Percentiles rank a stretch among this genome's conserved stretches.
Conservation (phyloP, 2,797 vertebrate species). For the Lacerta viridis region DNA sequence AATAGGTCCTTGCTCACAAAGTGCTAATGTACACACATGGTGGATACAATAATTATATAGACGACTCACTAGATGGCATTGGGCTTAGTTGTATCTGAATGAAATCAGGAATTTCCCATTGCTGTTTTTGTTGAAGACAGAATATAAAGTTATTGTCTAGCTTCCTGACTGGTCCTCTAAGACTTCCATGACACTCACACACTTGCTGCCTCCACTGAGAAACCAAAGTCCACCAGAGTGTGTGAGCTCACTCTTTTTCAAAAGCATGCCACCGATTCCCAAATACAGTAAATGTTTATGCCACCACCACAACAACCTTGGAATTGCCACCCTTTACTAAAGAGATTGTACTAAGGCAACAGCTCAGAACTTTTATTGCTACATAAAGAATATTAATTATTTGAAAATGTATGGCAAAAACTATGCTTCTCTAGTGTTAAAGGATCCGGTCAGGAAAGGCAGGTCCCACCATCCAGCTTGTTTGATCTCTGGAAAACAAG, state of each 20-base stretch:
- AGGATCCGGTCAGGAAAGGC: neutral
- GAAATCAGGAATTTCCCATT: neutral
- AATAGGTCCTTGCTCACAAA: neutral
- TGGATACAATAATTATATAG: neutral
- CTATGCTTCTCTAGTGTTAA: neutral
- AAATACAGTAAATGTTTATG: constrained; percentile 3
- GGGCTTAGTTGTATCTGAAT: too few species aligned
- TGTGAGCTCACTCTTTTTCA: constrained; percentile 4
- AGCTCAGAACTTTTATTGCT: neutral
- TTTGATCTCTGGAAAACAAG: neutral
- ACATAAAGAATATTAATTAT: neutral
- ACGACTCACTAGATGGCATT: neutral
- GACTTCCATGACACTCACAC: neutral
- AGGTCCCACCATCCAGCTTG: neutral
- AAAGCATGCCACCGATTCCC: constrained; percentile 13
- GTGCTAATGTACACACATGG: neutral
- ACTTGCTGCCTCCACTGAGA: neutral
- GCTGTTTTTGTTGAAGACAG: neutral
- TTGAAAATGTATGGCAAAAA: neutral
- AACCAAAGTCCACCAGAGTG: neutral
- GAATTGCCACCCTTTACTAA: neutral
- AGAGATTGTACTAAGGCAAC: neutral
- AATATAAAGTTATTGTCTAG: too few species aligned
- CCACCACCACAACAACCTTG: neutral
- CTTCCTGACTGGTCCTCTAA: neutral